These are phyloP conservation scores for Tenualosa ilisha DNA, from an alignment of 2,797 vertebrate genomes.

Conservation along the genomic window DNA sequence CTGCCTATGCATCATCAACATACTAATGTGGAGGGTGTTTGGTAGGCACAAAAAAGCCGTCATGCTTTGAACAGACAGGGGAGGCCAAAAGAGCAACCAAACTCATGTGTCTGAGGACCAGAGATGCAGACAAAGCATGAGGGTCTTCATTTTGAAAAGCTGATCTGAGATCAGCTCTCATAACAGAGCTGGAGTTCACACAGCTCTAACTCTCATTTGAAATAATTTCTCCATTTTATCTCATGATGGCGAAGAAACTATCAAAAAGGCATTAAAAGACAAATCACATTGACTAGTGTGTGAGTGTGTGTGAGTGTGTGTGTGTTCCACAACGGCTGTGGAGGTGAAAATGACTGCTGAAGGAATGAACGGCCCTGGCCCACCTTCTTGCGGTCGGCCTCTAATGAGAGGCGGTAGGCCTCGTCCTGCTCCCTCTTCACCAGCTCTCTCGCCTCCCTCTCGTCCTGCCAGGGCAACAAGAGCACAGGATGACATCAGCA, in stretches of 20 bases:
- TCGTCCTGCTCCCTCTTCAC: conserved; percentile 98
- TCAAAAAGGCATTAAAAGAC: too few species aligned
- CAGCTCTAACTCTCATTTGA: too few species aligned
- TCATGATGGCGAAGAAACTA: too few species aligned
- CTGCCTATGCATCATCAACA: too few species aligned
- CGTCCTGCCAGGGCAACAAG: conserved; percentile 77
- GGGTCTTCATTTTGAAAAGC: too few species aligned
- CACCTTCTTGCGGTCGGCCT: conserved; percentile 98
- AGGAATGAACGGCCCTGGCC: conserved; percentile 26
- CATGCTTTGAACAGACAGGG: not conserved
- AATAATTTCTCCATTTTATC: too few species aligned
- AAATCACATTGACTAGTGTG: not conserved
- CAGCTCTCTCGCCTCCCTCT: conserved; percentile 95
- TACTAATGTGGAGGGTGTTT: not conserved
- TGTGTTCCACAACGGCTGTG: too few species aligned
- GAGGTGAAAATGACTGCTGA: too few species aligned
- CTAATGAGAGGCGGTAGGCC: conserved; percentile 94
- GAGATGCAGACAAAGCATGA: not conserved
- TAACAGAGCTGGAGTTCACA: too few species aligned
- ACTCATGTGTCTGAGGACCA: not conserved
- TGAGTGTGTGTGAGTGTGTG: not conserved
- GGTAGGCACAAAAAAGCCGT: too few species aligned
- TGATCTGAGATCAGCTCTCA: too few species aligned
- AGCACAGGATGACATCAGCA: not conserved
- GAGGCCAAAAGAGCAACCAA: not conserved